These are phyloP conservation scores for Drosophila acutilabella DNA, from an alignment of 2,888 invertebrate species.

Conservation along the genomic window DNA sequence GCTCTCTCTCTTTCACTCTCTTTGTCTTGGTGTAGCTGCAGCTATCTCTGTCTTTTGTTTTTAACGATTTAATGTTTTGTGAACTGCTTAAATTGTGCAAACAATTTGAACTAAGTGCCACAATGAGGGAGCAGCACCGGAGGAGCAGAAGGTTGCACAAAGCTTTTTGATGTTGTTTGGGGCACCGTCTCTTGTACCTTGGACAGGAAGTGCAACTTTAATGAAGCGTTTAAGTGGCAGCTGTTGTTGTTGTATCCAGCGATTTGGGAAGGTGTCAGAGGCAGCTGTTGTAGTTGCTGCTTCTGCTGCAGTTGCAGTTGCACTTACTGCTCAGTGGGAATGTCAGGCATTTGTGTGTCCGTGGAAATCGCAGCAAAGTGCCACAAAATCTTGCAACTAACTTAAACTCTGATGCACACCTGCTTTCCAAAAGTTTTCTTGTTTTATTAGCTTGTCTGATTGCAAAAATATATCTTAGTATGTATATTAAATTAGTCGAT, in stretches of 20 bases:
- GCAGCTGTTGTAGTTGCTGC: slow-evolving; percentile 22
- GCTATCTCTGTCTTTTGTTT: slow-evolving; percentile 47
- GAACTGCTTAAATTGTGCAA: slow-evolving; percentile 81
- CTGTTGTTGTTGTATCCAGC: slow-evolving; percentile 52
- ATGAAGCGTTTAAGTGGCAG: slow-evolving; percentile 78
- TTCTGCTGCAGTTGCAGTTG: slow-evolving; percentile 12
- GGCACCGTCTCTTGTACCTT: slow-evolving; percentile 32
- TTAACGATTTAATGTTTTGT: slow-evolving; percentile 80
- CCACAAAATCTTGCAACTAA: neutral
- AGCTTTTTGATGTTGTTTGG: slow-evolving; percentile 70
- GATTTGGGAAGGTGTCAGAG: slow-evolving; percentile 44
- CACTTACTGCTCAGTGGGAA: slow-evolving; percentile 25
- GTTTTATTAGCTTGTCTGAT: slow-evolving; percentile 4
- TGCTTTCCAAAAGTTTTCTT: neutral
- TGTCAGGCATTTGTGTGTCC: slow-evolving; percentile 28
- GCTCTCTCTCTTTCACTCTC: slow-evolving; percentile 14
- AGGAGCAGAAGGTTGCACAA: slow-evolving; percentile 44
- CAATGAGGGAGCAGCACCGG: slow-evolving; percentile 24
- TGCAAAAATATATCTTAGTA: neutral
- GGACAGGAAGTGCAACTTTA: slow-evolving; percentile 77
- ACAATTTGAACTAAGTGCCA: slow-evolving; percentile 79
- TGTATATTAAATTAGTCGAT: slow-evolving; percentile 15
- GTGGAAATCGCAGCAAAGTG: slow-evolving; percentile 39
- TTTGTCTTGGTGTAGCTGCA: neutral
- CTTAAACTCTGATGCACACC: neutral